phyloP scores from a whole-genome alignment of 1,140 invertebrate genomes.

The Venturia canescens region DNA sequence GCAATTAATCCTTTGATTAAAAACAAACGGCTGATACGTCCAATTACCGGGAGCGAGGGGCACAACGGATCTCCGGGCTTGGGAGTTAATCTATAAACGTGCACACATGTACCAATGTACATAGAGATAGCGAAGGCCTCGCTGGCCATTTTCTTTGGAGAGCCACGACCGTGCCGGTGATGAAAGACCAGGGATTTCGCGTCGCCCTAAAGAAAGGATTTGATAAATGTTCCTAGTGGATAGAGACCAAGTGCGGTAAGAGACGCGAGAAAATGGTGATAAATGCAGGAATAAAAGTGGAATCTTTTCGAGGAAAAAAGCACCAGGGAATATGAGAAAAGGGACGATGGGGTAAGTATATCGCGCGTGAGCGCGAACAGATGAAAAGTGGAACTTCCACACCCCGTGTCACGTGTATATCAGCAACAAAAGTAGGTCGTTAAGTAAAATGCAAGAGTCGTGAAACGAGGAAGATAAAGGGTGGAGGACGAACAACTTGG shows the following conservation, averaged over 20 bases:
- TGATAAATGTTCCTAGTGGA: conserved; percentile 18
- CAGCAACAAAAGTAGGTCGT: conserved; percentile 15
- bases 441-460: conserved; percentile 27
- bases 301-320: neutral
- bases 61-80: neutral
- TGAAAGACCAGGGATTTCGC: conserved; percentile 16
- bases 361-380: neutral
- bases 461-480: neutral
- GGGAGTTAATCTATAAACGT: too few species aligned
- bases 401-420: neutral
- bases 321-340: neutral
- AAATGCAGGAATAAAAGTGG: conserved; percentile 1
- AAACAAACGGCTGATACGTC: conserved; percentile 3
- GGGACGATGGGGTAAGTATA: neutral
- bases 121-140: neutral
- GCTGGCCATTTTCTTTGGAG: neutral
- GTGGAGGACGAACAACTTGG: neutral
- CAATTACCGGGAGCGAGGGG: neutral
- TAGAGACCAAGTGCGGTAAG: neutral
- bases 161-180: conserved; percentile 2
- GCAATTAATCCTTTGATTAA: conserved; percentile 1
- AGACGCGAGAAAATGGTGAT: conserved; percentile 19
- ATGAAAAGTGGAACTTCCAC: neutral
- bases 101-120: too few species aligned
- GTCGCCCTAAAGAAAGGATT: neutral